Conservation (phyloP, 2,888 invertebrate genomes). For the Hyposoter didymator region DNA sequence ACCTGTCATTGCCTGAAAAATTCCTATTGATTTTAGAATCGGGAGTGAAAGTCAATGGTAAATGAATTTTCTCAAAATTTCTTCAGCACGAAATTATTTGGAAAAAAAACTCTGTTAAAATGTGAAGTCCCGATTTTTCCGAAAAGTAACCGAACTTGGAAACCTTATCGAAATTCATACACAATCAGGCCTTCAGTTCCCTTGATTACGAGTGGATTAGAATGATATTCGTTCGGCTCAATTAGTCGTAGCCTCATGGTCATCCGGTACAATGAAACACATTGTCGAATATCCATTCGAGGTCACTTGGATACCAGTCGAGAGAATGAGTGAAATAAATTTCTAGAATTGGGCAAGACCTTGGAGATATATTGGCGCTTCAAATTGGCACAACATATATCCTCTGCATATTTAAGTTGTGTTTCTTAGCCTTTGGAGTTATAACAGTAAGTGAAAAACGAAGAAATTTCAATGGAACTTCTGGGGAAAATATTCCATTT, state of each 20-base stretch:
- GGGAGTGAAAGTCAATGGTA: no score
- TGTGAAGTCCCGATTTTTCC: no score
- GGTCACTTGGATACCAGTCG: background rate
- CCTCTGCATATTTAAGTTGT: slow-evolving; percentile 72
- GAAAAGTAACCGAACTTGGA: no score
- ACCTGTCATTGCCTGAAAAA: background rate
- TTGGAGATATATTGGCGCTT: slow-evolving; percentile 68
- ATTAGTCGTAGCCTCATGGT: background rate
- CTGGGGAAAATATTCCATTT: background rate
- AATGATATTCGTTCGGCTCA: background rate
- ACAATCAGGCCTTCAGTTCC: background rate
- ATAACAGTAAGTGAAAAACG: slow-evolving; percentile 65
- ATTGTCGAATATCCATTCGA: background rate
- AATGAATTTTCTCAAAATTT: no score
- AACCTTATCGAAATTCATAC: no score
- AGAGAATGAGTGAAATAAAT: background rate
- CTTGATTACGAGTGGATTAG: background rate
- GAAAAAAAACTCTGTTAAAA: no score
- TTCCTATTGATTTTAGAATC: background rate
- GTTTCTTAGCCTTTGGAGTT: slow-evolving; percentile 70
- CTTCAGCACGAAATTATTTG: no score
- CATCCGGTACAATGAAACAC: background rate
- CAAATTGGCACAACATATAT: slow-evolving; percentile 71
- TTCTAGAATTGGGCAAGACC: slow-evolving; percentile 41
- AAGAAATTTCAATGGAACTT: background rate